Conservation (phyloP, 2,113 vertebrate genomes). For the Trinectes maculatus region DNA sequence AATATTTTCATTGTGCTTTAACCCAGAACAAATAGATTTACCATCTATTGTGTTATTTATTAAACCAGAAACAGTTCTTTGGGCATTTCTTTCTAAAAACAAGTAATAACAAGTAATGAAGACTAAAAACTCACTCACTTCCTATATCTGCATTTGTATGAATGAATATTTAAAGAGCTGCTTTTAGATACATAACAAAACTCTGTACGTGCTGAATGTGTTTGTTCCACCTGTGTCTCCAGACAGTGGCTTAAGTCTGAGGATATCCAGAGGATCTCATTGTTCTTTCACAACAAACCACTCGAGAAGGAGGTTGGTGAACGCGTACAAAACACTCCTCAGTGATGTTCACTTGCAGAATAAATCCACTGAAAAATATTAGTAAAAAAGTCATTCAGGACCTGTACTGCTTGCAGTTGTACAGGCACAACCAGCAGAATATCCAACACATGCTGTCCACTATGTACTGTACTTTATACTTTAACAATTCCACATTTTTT, state of each 20-base stretch:
- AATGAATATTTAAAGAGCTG: background rate
- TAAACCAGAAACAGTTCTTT: background rate
- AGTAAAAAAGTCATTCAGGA: background rate
- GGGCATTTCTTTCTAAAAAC: background rate
- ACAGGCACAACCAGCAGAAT: background rate
- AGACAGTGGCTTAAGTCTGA: conserved; percentile 99
- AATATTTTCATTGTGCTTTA: background rate
- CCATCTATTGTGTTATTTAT: background rate
- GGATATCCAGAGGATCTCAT: conserved; percentile 96
- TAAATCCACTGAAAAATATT: conserved; percentile 29
- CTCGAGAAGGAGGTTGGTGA: conserved; percentile 93
- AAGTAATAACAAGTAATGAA: background rate
- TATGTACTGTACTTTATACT: background rate
- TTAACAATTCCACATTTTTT: too few species aligned
- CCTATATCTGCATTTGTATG: background rate
- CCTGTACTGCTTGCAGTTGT: background rate
- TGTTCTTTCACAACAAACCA: conserved; percentile 96
- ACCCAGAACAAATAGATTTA: background rate
- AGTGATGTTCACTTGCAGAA: conserved; percentile 1
- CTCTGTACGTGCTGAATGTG: background rate
- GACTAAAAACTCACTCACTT: background rate
- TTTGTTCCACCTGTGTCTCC: conserved; percentile 40
- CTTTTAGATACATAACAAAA: background rate
- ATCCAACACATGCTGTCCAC: background rate
- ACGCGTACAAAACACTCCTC: conserved; percentile 27